Evolutionary conservation across 2,113 vertebrate genomes (phyloP).

Genomic region (Rhynchomys soricoides): DNA sequence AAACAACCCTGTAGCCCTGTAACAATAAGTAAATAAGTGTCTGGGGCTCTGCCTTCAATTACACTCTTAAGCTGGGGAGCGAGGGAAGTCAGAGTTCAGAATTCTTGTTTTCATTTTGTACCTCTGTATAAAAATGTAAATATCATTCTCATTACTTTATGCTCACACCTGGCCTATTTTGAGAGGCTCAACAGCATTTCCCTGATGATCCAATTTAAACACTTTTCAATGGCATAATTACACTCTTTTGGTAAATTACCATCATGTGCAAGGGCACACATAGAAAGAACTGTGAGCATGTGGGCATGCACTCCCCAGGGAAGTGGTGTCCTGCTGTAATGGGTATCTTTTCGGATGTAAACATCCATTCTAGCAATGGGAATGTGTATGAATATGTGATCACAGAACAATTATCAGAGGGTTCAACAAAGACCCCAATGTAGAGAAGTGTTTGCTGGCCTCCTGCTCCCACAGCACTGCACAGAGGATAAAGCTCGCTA

Average conservation of each 20-base stretch:
- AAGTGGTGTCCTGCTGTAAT: not conserved
- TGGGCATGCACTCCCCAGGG: not conserved
- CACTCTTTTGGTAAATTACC: constrained; percentile 59
- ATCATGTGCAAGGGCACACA: constrained; percentile 29
- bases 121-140: constrained; percentile 40
- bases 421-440: not conserved
- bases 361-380: not conserved
- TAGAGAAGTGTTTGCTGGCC: not conserved
- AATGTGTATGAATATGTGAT: not conserved
- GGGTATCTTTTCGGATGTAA: not conserved
- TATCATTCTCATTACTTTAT: constrained; percentile 32
- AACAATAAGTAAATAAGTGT: not conserved
- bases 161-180: constrained; percentile 62
- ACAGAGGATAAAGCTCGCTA: not conserved
- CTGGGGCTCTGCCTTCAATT: constrained; percentile 11
- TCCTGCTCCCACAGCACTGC: not conserved
- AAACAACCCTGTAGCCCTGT: not conserved
- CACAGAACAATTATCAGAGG: not conserved
- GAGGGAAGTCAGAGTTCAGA: constrained; percentile 43
- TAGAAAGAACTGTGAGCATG: not conserved
- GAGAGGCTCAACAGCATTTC: constrained; percentile 5
- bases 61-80: not conserved
- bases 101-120: constrained; percentile 49
- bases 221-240: constrained; percentile 70
- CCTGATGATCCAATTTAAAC: constrained; percentile 61